These are phyloP conservation scores for Dynastes grantii DNA, from an alignment of 2,888 invertebrate species.

Conservation along the genomic window DNA sequence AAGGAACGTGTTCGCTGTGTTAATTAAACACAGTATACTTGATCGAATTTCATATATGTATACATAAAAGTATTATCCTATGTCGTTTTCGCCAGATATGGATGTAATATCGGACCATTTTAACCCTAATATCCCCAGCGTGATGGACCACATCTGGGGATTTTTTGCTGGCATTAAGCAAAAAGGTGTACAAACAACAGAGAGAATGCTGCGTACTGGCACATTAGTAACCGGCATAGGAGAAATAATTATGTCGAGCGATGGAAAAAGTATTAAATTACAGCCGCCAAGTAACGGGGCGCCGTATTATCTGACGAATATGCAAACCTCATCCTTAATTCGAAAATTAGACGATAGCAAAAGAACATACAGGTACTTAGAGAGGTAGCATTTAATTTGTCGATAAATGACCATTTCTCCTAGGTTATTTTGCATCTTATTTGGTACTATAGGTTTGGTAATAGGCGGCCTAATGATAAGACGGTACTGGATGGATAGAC, in stretches of 20 bases:
- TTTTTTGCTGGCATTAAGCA: conserved; percentile 89
- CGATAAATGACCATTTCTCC: conserved; percentile 13
- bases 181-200: conserved; percentile 89
- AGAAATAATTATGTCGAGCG: conserved; percentile 79
- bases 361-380: conserved; percentile 77
- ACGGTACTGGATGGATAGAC: conserved; percentile 72
- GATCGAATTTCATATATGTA: neutral
- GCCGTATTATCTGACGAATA: conserved; percentile 85
- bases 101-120: conserved; percentile 89
- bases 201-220: conserved; percentile 88
- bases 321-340: conserved; percentile 83
- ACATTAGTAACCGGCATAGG: conserved; percentile 87
- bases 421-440: conserved; percentile 73
- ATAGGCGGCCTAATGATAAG: conserved; percentile 71
- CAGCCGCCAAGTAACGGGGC: conserved; percentile 82
- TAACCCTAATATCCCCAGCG: conserved; percentile 82
- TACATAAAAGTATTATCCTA: neutral
- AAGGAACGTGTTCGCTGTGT: no score
- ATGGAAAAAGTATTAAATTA: conserved; percentile 76
- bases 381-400: conserved; percentile 1
- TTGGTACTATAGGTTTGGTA: conserved; percentile 74
- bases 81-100: conserved; percentile 74
- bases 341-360: conserved; percentile 82
- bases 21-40: neutral
- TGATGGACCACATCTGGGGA: conserved; percentile 88